Conservation (phyloP, 2,888 invertebrate species). For the Harpagoxenus sublaevis region DNA sequence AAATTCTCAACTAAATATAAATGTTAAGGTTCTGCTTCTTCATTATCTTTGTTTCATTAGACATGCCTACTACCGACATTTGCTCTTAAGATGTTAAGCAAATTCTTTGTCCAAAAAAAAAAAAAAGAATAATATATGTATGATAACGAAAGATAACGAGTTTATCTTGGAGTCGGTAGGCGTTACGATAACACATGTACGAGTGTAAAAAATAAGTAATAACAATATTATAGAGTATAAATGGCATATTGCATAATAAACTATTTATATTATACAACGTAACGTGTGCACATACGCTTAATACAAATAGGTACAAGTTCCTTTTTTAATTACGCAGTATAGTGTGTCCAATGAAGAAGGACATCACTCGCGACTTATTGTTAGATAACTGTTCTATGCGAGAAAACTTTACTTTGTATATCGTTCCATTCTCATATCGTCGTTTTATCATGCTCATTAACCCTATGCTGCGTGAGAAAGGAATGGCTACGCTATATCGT, state of each 20-base stretch:
- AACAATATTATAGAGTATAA: conserved; percentile 74
- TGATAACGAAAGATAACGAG: neutral
- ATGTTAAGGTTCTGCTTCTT: neutral
- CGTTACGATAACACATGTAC: conserved; percentile 60
- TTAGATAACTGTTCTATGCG: neutral
- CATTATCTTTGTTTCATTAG: neutral
- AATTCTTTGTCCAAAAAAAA: neutral
- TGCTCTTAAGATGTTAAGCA: neutral
- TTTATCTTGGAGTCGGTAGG: conserved; percentile 35
- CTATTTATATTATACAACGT: conserved; percentile 79
- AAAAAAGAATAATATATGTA: neutral
- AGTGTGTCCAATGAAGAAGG: conserved; percentile 42
- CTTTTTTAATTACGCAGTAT: conserved; percentile 53
- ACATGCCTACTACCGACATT: neutral
- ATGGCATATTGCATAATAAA: conserved; percentile 76
- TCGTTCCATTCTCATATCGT: conserved; percentile 14
- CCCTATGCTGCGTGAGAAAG: conserved; percentile 45
- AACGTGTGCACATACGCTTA: conserved; percentile 72
- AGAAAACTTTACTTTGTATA: neutral
- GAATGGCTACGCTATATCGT: conserved; percentile 49
- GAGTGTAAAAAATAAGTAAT: conserved; percentile 71
- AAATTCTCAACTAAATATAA: neutral
- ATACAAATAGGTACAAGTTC: conserved; percentile 75
- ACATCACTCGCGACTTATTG: neutral
- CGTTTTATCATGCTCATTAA: neutral